Evolutionary conservation across 1,140 invertebrate species (phyloP), one percentile per base, ranked within the genome.

Genomic region (Mactra quadrangularis): DNA sequence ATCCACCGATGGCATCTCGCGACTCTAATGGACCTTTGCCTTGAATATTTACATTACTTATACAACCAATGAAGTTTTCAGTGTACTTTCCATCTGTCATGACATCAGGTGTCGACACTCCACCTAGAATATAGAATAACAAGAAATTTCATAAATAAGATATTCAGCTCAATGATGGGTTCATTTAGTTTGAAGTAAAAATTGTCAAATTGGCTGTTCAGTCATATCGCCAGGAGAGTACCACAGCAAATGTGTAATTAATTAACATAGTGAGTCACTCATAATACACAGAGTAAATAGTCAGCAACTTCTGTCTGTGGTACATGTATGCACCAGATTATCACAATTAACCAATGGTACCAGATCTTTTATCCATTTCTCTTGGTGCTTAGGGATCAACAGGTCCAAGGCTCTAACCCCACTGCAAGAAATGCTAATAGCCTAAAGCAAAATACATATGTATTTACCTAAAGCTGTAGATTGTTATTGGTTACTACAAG

Each of bases 1-100:
- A 82, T 60, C 66, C 79, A 27, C 57, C 53, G 13, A 82, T 29
- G 25, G 68, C 79, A 22, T 82, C 79, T 7, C 45, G 1, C 47
- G 66, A 25, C 29, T 45, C n/a, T 17, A 72, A 19, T 6, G 52
- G 50, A n/a, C 45, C 66, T 31, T 72, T 82, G 33, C 70, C 68
- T 52, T 70, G 38, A 72, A 82, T 82, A 11, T 29, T 45, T 31
- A 82, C 22, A 33, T 62, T 45, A 25, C 35, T 53, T 33, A 82
- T 82, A 74, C 79, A 82, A 47, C 79, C 79, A 6, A 55, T 38
- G 41, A 72, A 82, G 47, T 82, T 82, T 19, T 72, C 29, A 0
- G 35, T 60, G 55, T 50, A 71, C 31, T 70, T 71, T 15, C 47
- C 31, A 31, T 74, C 79, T 38, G 79, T 82, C 79, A 82, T 82